These are phyloP conservation scores for Empidonax traillii DNA, from an alignment of 2,113 vertebrate species.

Conservation along the genomic window DNA sequence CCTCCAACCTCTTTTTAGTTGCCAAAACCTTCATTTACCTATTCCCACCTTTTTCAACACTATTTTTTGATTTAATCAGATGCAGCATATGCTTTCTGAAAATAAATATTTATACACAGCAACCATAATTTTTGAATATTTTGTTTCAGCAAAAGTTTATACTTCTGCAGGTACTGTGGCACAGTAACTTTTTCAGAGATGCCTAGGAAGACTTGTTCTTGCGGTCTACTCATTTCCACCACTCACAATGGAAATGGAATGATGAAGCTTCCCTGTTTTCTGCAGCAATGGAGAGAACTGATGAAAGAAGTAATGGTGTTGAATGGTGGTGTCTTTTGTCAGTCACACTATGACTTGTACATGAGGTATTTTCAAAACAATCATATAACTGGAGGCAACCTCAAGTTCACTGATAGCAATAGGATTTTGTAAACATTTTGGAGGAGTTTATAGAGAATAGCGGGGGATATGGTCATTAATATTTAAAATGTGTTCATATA, in stretches of 20 bases:
- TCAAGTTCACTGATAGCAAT: neutral
- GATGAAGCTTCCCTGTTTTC: neutral
- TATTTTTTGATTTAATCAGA: neutral
- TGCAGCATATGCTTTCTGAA: neutral
- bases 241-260: neutral
- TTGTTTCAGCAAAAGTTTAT: neutral
- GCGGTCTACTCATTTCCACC: neutral
- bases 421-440: neutral
- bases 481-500: neutral
- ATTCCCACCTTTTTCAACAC: neutral
- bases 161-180: neutral
- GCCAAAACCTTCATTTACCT: neutral
- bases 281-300: neutral
- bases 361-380: neutral
- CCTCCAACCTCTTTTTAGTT: neutral
- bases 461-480: neutral
- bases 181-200: neutral
- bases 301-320: neutral
- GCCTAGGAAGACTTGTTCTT: neutral
- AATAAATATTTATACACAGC: rapidly evolving
- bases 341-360: neutral
- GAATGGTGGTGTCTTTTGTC: neutral
- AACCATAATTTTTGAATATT: neutral
- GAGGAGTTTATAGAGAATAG: neutral
- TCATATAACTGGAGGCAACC: neutral